phyloP scores from a whole-genome alignment of 2,113 vertebrate species.

The Polypterus senegalus region DNA sequence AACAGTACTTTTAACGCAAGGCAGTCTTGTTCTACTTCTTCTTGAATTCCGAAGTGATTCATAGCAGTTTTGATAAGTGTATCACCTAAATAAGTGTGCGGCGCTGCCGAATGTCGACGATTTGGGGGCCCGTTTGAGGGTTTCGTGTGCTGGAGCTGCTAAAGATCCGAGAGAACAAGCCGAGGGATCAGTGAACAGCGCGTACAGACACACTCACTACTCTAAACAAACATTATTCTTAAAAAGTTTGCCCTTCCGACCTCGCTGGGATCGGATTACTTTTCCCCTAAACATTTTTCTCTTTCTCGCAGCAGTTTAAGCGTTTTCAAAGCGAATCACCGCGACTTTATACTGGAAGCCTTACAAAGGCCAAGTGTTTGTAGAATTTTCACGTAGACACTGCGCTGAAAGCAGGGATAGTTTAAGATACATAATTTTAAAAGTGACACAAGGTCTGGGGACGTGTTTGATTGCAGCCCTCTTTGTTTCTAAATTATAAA shows the following conservation, averaged over 20 bases:
- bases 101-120: conserved; percentile 8
- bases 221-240: conserved; percentile 99
- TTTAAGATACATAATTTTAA: no score
- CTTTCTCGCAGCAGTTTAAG: conserved; percentile 33
- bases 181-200: conserved; percentile 61
- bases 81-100: not conserved
- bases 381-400: no score
- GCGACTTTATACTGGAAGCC: no score
- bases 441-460: no score
- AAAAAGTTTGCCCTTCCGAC: conserved; percentile 93
- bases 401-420: no score
- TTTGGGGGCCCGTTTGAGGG: conserved; percentile 10
- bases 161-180: conserved; percentile 78
- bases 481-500: no score
- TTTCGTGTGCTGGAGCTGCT: conserved; percentile 53
- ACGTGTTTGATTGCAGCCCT: no score
- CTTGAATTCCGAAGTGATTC: not conserved
- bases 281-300: conserved; percentile 49
- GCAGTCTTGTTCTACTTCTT: no score
- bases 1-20: no score
- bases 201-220: conserved; percentile 84
- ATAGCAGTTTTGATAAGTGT: not conserved
- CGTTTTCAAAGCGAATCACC: no score
- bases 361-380: no score
- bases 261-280: conserved; percentile 75